A percentile compares a stretch with the other conserved stretches of the same genome.
phyloP scores from a whole-genome alignment of 1,140 invertebrate genomes.

The Drosophila simulans region DNA sequence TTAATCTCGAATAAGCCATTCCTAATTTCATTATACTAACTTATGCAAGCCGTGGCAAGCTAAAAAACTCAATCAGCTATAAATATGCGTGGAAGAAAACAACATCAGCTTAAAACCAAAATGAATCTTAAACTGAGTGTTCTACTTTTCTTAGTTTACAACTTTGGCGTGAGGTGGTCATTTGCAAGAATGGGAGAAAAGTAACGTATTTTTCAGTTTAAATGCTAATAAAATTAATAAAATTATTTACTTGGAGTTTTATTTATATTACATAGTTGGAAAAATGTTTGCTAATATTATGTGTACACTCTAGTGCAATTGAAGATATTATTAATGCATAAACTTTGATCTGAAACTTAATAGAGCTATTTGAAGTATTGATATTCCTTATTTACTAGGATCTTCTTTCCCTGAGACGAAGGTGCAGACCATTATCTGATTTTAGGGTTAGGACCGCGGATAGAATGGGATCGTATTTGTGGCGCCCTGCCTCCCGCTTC shows the following conservation, averaged over 20 bases:
- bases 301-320: no score
- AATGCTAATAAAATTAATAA: no score
- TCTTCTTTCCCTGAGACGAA: constrained; percentile 57
- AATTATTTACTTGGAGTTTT: no score
- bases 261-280: no score
- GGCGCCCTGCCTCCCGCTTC: constrained; percentile 35
- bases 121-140: constrained; percentile 1
- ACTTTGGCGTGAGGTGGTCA: constrained; percentile 9
- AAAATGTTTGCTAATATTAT: no score
- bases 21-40: constrained; percentile 5
- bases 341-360: neutral
- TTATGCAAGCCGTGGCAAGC: neutral
- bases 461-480: constrained; percentile 74
- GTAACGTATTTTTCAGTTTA: neutral
- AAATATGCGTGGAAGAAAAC: neutral
- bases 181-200: neutral
- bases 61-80: neutral
- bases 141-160: constrained; percentile 1
- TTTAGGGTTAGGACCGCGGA: constrained; percentile 71
- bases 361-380: neutral
- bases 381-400: neutral
- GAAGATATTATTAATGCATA: no score
- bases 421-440: constrained; percentile 69
- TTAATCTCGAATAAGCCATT: neutral
- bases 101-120: neutral